Base-by-base conservation (phyloP, 2,888 invertebrate species). In the Gisinianus flammeolus region DNA sequence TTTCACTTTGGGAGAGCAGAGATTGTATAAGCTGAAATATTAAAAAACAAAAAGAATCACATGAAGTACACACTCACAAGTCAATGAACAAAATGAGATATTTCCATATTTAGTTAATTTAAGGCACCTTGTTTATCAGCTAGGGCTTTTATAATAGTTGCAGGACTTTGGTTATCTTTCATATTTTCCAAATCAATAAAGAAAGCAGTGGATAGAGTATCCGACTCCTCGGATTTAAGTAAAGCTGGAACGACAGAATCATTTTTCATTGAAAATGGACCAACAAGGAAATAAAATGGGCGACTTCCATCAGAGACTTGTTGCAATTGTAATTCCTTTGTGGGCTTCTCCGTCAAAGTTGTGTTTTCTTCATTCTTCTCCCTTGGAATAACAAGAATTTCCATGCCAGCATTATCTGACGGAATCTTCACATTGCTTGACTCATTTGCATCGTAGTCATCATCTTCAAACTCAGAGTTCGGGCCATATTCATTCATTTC, bases 281-380 rank as follows among this genome's bases (percentile, higher is more conserved):
- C 74, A 8, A 74, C n/a, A 8, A 74, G 52, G 12, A 74, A 44
- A 54, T 66, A 74, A n/a, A 74, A 74, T n/a, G 74, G 66, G 4
- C 26, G 26, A 62, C 10, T 44, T 54, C 44, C 44, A 0, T 68
- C 24, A 22, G 16, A 24, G 5, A 26, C 62, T 62, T 62, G 26
- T 5, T 0, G 10, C 6, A 24, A 8, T 26, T 62, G 24, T 58
- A 58, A 22, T 58, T 6, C 4, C 1, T 58, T 6, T n/a, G n/a
- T n/a, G 52, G 52, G 52, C 19, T 44, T 44, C 52, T 44, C 52
- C 16, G 44, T 4, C 44, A 44, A 44, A 44, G 44, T 44, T 44
- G 44, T 44, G 44, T 44, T 44, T 2, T n/a, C n/a, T n/a, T n/a
- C n/a, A n/a, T n/a, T n/a, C n/a, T n/a, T n/a, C n/a, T n/a, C n/a